phyloP scores from a whole-genome alignment of 2,113 vertebrate species.

The Girardinichthys multiradiatus region DNA sequence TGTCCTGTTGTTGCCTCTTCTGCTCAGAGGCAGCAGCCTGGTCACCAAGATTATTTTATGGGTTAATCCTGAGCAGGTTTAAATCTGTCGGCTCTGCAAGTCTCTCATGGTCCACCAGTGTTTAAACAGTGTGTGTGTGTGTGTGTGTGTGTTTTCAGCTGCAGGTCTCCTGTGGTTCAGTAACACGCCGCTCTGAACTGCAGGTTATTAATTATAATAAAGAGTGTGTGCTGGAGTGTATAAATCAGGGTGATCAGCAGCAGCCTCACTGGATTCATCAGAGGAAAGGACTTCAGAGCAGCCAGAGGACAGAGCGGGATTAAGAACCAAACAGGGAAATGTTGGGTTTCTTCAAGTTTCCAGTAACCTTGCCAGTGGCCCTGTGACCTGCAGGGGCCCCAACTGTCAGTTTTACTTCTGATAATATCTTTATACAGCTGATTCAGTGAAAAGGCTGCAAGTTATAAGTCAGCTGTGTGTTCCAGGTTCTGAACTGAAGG shows the following conservation, averaged over 20 bases:
- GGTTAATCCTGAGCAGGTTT: conserved; percentile 65
- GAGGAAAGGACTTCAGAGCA: conserved; percentile 13
- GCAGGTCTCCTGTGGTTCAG: conserved; percentile 56
- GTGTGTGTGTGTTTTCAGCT: conserved; percentile 38
- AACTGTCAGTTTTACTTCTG: too few species aligned
- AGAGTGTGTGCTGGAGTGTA: conserved; percentile 55
- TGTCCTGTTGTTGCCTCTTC: conserved; percentile 8
- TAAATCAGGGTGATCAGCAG: conserved; percentile 65
- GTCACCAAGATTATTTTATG: conserved; percentile 60
- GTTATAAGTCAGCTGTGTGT: too few species aligned
- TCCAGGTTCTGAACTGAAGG: too few species aligned
- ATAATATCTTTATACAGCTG: too few species aligned
- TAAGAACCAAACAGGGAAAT: not conserved
- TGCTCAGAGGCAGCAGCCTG: conserved; percentile 44
- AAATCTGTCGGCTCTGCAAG: conserved; percentile 64
- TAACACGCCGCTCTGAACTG: conserved; percentile 65
- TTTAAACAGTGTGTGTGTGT: conserved; percentile 28
- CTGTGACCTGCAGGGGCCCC: too few species aligned
- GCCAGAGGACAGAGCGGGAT: conserved; percentile 8
- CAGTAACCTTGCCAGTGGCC: not conserved
- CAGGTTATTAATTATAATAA: conserved; percentile 69
- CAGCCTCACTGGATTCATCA: conserved; percentile 55
- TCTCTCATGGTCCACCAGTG: conserved; percentile 57
- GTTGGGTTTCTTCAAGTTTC: not conserved
- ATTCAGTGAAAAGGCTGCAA: too few species aligned